phyloP scores from a whole-genome alignment of 2,888 invertebrate genomes.

The Drosophila mercatorum region DNA sequence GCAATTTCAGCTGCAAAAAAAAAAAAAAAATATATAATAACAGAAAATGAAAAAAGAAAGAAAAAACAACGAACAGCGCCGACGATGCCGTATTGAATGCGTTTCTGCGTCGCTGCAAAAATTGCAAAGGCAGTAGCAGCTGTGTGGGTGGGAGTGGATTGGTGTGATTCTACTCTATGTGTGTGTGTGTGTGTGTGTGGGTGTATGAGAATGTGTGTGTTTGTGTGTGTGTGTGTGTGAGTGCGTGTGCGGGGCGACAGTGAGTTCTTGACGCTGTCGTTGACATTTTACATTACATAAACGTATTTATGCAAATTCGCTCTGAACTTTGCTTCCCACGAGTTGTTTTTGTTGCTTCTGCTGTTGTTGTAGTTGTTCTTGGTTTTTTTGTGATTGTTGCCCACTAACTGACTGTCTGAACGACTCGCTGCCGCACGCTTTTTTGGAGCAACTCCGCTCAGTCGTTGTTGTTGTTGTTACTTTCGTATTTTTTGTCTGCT shows the following conservation, averaged over 20 bases:
- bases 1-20: constrained; percentile 40
- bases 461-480: constrained; percentile 7
- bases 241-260: constrained; percentile 22
- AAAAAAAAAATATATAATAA: constrained; percentile 13
- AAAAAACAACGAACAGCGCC: constrained; percentile 23
- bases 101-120: constrained; percentile 46
- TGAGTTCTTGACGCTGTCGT: constrained; percentile 69
- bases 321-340: constrained; percentile 65
- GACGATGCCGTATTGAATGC: constrained; percentile 52
- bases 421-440: constrained; percentile 27
- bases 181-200: constrained; percentile 9
- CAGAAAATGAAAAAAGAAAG: constrained; percentile 9
- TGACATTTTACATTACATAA: constrained; percentile 79
- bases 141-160: constrained; percentile 2
- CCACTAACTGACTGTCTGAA: constrained; percentile 62
- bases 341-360: constrained; percentile 30
- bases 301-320: constrained; percentile 77
- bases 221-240: neutral
- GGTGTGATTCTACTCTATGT: neutral
- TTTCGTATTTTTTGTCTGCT: constrained; percentile 27
- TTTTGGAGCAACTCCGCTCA: constrained; percentile 19
- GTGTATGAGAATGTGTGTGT: neutral
- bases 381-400: constrained; percentile 30
- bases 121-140: constrained; percentile 41
- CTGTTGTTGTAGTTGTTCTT: constrained; percentile 6